Evolutionary conservation across 2,797 vertebrate genomes (phyloP), one percentile per base, ranked within the genome.

Genomic region (Pampus argenteus): DNA sequence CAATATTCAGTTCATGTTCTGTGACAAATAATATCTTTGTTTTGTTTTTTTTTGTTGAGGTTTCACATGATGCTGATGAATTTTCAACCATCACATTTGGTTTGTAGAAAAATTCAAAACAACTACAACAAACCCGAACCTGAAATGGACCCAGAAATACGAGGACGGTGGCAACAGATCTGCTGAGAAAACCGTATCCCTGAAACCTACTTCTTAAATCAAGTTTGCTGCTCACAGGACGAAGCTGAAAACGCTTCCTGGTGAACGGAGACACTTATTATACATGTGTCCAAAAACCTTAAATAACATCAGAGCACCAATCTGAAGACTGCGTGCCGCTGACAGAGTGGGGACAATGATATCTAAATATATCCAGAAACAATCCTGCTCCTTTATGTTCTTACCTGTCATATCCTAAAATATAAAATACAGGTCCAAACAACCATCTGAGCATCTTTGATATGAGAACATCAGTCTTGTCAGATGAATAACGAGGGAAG

Each of bases 121-220:
- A n/a, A 52, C 20, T 26, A 28, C 29, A 56, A 28, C 71, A 58
- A 63, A n/a, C n/a, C n/a, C 8, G 40, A 40, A 57, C 31, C n/a
- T n/a, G 59, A 28, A 50, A 56, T 3, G 5, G 55, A 54, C 42
- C 50, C 38, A 55, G 57, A 68, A 76, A 76, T 68, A 62, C 1
- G 0, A 28, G 4, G 51, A 9, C 1, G 4, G 1, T 11, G 71
- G 61, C 48, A 70, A 61, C 31, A 45, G 22, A 52, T 73, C 74
- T 64, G 74, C 83, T 61, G 38, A 76, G 55, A 76, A 71, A 76
- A 80, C 77, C 17, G 66, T 47, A 71, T 74, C 74, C 76, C 66
- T 10, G 9, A 81, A 81, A 73, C 79, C 77, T 55, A 60, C 63
- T 47, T 77, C 81, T 83, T 69, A 70, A 84, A 87, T 86, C 67